Base-by-base conservation (phyloP, 2,888 invertebrate genomes). In the Notocelia uddmanniana region DNA sequence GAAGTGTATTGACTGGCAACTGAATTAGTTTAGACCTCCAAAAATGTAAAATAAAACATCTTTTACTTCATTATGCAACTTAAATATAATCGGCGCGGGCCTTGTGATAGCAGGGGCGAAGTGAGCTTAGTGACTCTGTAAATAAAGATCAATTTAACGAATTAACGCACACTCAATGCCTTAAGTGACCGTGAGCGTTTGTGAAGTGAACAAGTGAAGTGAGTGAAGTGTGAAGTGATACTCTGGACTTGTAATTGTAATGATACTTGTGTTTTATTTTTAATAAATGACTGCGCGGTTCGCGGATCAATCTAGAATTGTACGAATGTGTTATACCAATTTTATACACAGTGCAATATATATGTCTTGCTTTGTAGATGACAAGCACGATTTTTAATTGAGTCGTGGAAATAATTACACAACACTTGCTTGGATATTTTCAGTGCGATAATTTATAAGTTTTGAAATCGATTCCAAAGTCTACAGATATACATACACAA, bases 161-260 rank as follows among this genome's bases (percentile, higher is more conserved):
- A 72, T 68, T 73, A 76, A 81, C 81, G 81, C 82, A 82, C 82
- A 79, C 75, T 75, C 70, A 75, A 77, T 80, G 82, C 80, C 80
- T 79, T 81, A 77, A 60, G 77, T 68, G 74, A 75, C 70, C 70
- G 74, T 69, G 50, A 21, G 18, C 59, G 41, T 34, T 21, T 64
- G 68, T 55, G 66, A 50, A 45, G 63, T 63, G 63, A 26, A 62
- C 62, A 48, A 52, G 64, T 55, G 55, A 55, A 23, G 55, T 64
- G 64, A 34, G 64, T 60, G 60, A 18, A 60, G 45, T 45, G 26
- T 45, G 19, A 34, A 62, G 62, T 31, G 41, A 41, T n/a, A 45
- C 45, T 45, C 45, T 45, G 45, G 26, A 48, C 23, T 23, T 41
- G 37, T 15, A 23, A 21, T n/a, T n/a, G n/a, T 23, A 34, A 50